phyloP scores from a whole-genome alignment of 1,140 invertebrate genomes.

The Drosophila ironensis region DNA sequence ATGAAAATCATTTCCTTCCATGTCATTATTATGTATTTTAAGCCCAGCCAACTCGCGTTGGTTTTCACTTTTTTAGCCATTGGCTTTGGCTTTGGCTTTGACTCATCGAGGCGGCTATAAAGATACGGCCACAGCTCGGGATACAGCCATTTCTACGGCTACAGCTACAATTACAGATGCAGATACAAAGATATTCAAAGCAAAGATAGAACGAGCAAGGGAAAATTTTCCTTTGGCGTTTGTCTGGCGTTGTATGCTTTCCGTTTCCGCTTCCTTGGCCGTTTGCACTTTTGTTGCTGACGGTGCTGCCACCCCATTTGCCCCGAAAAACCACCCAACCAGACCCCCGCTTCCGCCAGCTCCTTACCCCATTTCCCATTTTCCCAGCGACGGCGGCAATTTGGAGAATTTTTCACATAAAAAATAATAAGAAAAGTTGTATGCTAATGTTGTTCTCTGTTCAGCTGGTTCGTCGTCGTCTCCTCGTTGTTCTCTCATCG shows the following conservation, averaged over 20 bases:
- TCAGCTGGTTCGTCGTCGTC: slow-evolving; percentile 8
- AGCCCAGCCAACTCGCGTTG: slow-evolving; percentile 54
- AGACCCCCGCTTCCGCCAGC: not conserved
- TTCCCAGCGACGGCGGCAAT: slow-evolving; percentile 41
- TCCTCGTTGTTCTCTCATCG: slow-evolving; percentile 2
- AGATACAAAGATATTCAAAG: slow-evolving; percentile 22
- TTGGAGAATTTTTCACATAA: slow-evolving; percentile 75
- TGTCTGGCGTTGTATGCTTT: slow-evolving; percentile 78
- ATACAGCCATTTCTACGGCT: too few relatives aligned
- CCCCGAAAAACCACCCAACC: not conserved
- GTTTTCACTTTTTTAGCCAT: slow-evolving; percentile 67
- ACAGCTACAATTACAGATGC: slow-evolving; percentile 3
- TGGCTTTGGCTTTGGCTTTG: slow-evolving; percentile 29
- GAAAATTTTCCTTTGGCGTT: slow-evolving; percentile 54
- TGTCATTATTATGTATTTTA: slow-evolving; percentile 75
- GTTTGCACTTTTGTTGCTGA: slow-evolving; percentile 69
- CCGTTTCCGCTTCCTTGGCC: slow-evolving; percentile 78
- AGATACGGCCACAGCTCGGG: too few relatives aligned
- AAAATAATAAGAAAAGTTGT: slow-evolving; percentile 81
- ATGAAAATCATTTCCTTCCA: slow-evolving; percentile 80
- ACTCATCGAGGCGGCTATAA: slow-evolving; percentile 47
- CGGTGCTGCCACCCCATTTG: not conserved
- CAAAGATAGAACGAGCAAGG: slow-evolving; percentile 9
- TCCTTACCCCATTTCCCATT: slow-evolving; percentile 26
- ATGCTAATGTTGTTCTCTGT: slow-evolving; percentile 68